Conservation (phyloP, 1,140 invertebrate species). For the Dendroctonus ponderosae region DNA sequence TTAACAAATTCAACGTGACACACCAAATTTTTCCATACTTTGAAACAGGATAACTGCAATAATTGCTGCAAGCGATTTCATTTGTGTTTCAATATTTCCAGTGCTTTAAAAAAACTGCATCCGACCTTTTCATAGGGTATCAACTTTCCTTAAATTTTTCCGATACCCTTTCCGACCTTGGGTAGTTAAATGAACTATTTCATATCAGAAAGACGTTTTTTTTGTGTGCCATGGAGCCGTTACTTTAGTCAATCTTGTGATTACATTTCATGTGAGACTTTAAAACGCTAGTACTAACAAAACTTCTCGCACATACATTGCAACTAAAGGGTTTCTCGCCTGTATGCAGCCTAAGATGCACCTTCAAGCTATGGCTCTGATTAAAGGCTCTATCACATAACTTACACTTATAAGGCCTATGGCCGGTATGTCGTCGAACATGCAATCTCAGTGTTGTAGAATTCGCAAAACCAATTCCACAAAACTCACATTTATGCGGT, state of each 20-base stretch:
- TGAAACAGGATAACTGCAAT: too few species aligned
- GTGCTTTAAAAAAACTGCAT: too few species aligned
- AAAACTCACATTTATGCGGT: constrained; percentile 66
- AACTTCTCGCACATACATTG: constrained; percentile 40
- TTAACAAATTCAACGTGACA: too few species aligned
- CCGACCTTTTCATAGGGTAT: too few species aligned
- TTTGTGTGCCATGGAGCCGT: too few species aligned
- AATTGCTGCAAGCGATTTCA: too few species aligned
- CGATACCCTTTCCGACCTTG: too few species aligned
- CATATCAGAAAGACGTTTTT: too few species aligned
- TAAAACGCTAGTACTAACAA: constrained; percentile 40
- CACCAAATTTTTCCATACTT: too few species aligned
- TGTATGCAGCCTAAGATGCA: constrained; percentile 73
- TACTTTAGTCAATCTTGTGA: constrained; percentile 16
- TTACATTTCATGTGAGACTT: constrained; percentile 38
- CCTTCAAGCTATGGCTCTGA: constrained; percentile 72
- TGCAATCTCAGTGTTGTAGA: constrained; percentile 61
- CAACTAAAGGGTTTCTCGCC: constrained; percentile 72
- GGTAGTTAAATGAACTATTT: too few species aligned
- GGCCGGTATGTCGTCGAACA: constrained; percentile 61
- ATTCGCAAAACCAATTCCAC: constrained; percentile 63
- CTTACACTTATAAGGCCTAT: constrained; percentile 62
- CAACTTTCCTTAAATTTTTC: too few species aligned
- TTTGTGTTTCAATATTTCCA: too few species aligned
- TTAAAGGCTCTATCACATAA: constrained; percentile 73